Evolutionary conservation across 2,797 vertebrate species (phyloP).

Genomic region (Eulemur rubriventer): DNA sequence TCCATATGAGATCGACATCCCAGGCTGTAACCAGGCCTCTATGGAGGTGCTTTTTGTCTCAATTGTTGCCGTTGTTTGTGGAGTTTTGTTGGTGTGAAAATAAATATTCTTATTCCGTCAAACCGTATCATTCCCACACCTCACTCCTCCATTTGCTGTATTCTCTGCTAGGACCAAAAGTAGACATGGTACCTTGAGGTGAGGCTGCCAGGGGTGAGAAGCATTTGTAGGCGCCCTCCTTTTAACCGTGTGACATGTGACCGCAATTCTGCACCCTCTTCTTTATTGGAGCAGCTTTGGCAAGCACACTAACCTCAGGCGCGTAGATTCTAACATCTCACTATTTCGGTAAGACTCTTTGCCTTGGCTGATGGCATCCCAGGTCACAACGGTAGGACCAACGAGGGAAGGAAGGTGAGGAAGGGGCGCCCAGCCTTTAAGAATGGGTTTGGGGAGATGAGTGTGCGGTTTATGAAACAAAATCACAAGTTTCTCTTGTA

Average conservation of each 20-base stretch:
- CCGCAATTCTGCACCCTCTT: background rate
- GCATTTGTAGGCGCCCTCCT: background rate
- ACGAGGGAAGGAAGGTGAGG: accelerated
- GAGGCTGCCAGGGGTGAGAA: background rate
- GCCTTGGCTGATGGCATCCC: background rate
- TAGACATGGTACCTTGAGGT: background rate
- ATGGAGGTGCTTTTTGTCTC: slow-evolving; percentile 50
- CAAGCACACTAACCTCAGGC: background rate
- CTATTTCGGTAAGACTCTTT: accelerated
- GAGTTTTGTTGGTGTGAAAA: background rate
- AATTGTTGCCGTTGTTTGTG: background rate
- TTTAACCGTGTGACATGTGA: accelerated
- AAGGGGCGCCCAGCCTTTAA: background rate
- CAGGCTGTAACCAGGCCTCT: background rate
- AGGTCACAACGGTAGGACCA: background rate
- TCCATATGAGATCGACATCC: background rate
- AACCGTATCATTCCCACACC: background rate
- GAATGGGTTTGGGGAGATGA: background rate
- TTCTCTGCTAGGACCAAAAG: background rate
- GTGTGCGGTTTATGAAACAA: background rate
- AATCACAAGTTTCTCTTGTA: slow-evolving; percentile 44
- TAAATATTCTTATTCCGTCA: background rate
- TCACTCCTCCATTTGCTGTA: background rate
- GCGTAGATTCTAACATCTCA: accelerated
- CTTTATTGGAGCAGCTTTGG: background rate